phyloP scores from a whole-genome alignment of 2,113 vertebrate genomes.

The Tragelaphus imberbis region DNA sequence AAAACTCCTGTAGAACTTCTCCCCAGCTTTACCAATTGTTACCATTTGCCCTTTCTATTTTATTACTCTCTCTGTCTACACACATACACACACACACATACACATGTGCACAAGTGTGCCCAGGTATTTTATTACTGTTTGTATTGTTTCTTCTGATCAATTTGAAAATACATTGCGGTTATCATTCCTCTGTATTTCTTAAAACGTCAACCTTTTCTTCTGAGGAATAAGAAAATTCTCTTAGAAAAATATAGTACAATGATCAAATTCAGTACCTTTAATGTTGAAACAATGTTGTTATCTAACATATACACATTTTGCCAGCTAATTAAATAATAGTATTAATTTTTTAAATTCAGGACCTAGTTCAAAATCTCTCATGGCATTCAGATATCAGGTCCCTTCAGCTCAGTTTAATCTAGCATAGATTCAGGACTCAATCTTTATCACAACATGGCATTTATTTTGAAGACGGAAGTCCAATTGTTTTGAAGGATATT shows the following conservation, averaged over 20 bases:
- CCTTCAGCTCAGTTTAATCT: background rate
- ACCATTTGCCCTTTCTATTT: background rate
- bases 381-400: background rate
- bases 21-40: background rate
- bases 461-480: background rate
- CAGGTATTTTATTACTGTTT: background rate
- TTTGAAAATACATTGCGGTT: background rate
- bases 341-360: background rate
- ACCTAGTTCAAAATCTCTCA: background rate
- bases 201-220: background rate
- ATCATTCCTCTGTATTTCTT: background rate
- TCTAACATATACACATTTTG: background rate
- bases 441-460: background rate
- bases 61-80: background rate
- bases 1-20: background rate
- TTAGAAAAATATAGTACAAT: background rate
- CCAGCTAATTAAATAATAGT: background rate
- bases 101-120: background rate
- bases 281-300: background rate
- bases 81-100: background rate
- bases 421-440: background rate
- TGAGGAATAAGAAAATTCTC: background rate
- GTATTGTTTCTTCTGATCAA: background rate
- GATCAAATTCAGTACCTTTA: background rate
- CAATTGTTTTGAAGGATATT: background rate